Percentiles rank a stretch among this genome's conserved stretches.
These are phyloP conservation scores for Drosophila parabipectinata DNA, from an alignment of 1,140 invertebrate genomes.

Conservation along the genomic window DNA sequence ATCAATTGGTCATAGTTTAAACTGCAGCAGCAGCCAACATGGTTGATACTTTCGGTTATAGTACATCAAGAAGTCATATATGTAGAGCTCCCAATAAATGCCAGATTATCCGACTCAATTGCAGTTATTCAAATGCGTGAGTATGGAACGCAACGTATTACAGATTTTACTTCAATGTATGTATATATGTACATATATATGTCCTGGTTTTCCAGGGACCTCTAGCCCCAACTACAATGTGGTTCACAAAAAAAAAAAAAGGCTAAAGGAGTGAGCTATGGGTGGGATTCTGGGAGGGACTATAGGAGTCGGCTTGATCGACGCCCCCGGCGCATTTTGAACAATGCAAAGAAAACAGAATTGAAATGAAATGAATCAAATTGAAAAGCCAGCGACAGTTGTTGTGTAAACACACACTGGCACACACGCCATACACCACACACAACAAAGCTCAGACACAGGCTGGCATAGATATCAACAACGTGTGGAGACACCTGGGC, in stretches of 20 bases:
- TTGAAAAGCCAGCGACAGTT: constrained; percentile 74
- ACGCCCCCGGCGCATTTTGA: constrained; percentile 27
- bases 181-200: not conserved
- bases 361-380: constrained; percentile 70
- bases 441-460: constrained; percentile 5
- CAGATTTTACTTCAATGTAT: not conserved
- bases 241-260: not conserved
- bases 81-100: constrained; percentile 1
- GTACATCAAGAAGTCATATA: constrained; percentile 2
- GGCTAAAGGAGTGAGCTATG: not conserved
- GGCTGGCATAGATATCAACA: constrained; percentile 25
- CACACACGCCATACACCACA: not conserved
- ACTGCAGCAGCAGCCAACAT: constrained; percentile 2
- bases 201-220: not conserved
- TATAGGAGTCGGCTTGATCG: constrained; percentile 19
- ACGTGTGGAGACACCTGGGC: constrained; percentile 20
- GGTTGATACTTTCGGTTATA: not conserved
- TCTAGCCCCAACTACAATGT: constrained; percentile 1
- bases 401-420: constrained; percentile 43
- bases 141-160: constrained; percentile 1
- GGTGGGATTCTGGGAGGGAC: not conserved
- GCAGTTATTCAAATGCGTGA: constrained; percentile 5
- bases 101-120: constrained; percentile 3
- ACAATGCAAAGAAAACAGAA: constrained; percentile 56
- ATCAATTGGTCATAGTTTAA: constrained; percentile 7